Evolutionary conservation across 2,797 vertebrate genomes (phyloP).

Genomic region (Rhyacichthys aspro): DNA sequence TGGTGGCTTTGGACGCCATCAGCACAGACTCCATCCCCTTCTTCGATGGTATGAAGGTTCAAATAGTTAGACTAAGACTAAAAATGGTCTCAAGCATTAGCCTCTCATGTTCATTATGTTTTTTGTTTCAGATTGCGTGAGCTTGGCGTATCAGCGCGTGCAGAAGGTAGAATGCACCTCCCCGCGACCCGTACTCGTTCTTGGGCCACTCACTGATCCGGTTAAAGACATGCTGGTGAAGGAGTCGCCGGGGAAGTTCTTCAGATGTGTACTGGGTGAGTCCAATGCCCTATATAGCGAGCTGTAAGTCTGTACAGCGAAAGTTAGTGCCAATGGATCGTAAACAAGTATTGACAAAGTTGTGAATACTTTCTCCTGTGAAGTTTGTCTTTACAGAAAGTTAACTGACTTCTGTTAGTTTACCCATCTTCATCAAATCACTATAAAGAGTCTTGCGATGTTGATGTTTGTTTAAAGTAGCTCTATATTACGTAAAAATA

Average conservation of each 20-base stretch:
- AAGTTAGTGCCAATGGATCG: too few relatives aligned
- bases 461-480: too few relatives aligned
- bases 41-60: conserved; percentile 82
- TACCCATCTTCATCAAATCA: too few relatives aligned
- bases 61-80: neutral
- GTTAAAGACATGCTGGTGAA: conserved; percentile 98
- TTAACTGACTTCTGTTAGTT: too few relatives aligned
- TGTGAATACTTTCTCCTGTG: too few relatives aligned
- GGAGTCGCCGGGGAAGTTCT: conserved; percentile 95
- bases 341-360: too few relatives aligned
- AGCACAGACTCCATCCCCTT: conserved; percentile 95
- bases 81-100: too few relatives aligned
- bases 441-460: too few relatives aligned
- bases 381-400: too few relatives aligned
- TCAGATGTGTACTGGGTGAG: conserved; percentile 95
- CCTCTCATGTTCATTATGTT: neutral
- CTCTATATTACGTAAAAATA: too few relatives aligned
- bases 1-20: conserved; percentile 90
- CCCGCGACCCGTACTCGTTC: conserved; percentile 91
- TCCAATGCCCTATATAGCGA: too few relatives aligned
- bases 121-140: conserved; percentile 84
- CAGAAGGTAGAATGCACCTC: conserved; percentile 94
- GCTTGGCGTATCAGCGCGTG: conserved; percentile 94
- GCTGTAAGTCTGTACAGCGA: too few relatives aligned
- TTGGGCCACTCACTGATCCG: conserved; percentile 93